Conservation (phyloP, 2,113 vertebrate species). For the Dermatemys mawii region DNA sequence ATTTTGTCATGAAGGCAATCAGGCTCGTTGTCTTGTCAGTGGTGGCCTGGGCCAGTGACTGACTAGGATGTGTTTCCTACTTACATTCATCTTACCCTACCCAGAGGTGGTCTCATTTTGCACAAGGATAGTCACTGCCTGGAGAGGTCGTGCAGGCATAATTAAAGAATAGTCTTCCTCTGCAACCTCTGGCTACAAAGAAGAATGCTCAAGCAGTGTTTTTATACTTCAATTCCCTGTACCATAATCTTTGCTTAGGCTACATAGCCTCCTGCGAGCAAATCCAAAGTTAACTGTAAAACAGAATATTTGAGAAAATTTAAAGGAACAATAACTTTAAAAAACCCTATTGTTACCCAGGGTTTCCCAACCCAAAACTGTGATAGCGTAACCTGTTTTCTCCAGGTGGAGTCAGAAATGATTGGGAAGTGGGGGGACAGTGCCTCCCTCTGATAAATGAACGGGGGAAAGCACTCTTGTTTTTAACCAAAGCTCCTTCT, state of each 20-base stretch:
- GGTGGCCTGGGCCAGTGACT: background rate
- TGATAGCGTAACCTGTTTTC: too few species aligned
- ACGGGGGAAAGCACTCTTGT: too few species aligned
- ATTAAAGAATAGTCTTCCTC: background rate
- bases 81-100: background rate
- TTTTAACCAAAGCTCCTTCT: too few species aligned
- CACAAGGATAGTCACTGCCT: background rate
- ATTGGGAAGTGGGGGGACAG: too few species aligned
- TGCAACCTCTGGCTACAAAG: background rate
- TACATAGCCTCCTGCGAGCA: background rate
- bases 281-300: background rate
- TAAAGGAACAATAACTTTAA: background rate
- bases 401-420: too few species aligned
- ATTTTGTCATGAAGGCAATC: background rate
- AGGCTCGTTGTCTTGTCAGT: background rate
- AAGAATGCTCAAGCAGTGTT: background rate
- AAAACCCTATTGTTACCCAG: background rate
- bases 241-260: background rate
- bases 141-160: background rate
- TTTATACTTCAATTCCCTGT: background rate
- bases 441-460: too few species aligned
- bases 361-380: too few species aligned
- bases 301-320: background rate
- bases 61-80: background rate
- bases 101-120: background rate